Evolutionary conservation across 2,888 invertebrate species (phyloP), one percentile per base, ranked within the genome.

Genomic region (Spatulosminthurus flaviceps): DNA sequence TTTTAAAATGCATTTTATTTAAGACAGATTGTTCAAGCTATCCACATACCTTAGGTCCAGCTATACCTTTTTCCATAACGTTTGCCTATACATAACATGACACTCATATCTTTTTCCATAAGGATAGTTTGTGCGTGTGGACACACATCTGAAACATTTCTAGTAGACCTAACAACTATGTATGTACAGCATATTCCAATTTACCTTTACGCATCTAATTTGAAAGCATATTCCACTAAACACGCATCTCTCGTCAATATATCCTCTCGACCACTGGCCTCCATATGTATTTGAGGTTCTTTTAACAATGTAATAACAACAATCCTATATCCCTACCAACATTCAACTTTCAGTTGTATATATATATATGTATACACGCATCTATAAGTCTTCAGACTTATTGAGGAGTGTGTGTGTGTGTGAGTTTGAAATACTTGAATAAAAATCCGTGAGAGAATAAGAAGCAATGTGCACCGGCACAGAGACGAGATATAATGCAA

Each of bases 371-470:
- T 51, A 5, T n/a, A 1, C n/a, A 51, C 51, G 51, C 51, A 51
- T 2, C 41, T 41, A 41, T 41, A 13, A 41, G 13, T 41, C 9
- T 13, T 41, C 51, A 51, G 1, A n/a, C 5, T 19, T 7, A 51
- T 19, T 51, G 51, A 51, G 16, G 19, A 51, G 51, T 11, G 51
- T 19, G 51, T 41, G 41, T 41, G 41, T 41, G 41, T 51, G 51
- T 11, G 51, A 51, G 51, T 51, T 51, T 51, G 51, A 51, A 41
- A 64, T 64, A 64, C 64, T 64, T 64, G 64, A 64, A 64, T 70
- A 41, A 34, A 70, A 29, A 70, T 41, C 29, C 41, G 41, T 70
- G 70, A 70, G 70, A 70, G 70, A 34, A 51, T 51, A 51, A 19
- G n/a, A 22, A 71, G 34, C 43, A 69, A 21, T 69, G 51, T 51